phyloP scores from a whole-genome alignment of 2,113 vertebrate species.

The Mormoops blainvillei region DNA sequence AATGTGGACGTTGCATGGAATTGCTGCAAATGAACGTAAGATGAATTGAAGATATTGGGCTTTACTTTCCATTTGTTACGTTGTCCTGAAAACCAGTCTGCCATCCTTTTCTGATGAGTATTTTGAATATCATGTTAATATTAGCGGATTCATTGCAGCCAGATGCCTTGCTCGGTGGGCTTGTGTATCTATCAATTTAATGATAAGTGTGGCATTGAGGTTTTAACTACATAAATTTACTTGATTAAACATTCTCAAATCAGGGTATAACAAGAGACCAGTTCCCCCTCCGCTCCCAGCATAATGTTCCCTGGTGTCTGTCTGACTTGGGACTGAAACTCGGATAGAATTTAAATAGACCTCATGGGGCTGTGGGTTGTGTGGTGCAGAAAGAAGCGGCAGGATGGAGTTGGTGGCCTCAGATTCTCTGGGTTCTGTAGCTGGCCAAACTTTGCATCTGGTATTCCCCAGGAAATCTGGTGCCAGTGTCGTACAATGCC shows the following conservation, averaged over 20 bases:
- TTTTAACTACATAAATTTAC: constrained; percentile 62
- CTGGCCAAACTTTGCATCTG: constrained; percentile 71
- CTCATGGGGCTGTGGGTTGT: not conserved
- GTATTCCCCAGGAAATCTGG: constrained; percentile 35
- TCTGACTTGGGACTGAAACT: not conserved
- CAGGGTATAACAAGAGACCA: constrained; percentile 38
- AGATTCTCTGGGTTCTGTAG: constrained; percentile 39
- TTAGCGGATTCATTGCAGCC: constrained; percentile 50
- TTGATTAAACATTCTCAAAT: constrained; percentile 74
- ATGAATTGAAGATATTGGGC: not conserved
- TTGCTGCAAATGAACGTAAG: not conserved
- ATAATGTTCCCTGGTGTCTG: constrained; percentile 40
- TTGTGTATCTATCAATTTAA: constrained; percentile 41
- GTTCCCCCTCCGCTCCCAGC: not conserved
- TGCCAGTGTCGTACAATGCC: constrained; percentile 68
- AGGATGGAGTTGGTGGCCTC: constrained; percentile 59
- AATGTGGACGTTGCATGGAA: not conserved
- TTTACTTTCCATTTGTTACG: constrained; percentile 30
- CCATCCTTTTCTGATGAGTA: not conserved
- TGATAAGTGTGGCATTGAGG: constrained; percentile 57
- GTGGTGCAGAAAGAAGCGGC: constrained; percentile 37
- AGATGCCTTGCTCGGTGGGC: constrained; percentile 57
- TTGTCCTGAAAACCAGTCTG: not conserved
- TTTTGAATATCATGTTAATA: constrained; percentile 44
- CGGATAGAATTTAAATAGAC: constrained; percentile 53